Base-by-base conservation (phyloP, 2,797 vertebrate genomes). In the Distichodus sexfasciatus region DNA sequence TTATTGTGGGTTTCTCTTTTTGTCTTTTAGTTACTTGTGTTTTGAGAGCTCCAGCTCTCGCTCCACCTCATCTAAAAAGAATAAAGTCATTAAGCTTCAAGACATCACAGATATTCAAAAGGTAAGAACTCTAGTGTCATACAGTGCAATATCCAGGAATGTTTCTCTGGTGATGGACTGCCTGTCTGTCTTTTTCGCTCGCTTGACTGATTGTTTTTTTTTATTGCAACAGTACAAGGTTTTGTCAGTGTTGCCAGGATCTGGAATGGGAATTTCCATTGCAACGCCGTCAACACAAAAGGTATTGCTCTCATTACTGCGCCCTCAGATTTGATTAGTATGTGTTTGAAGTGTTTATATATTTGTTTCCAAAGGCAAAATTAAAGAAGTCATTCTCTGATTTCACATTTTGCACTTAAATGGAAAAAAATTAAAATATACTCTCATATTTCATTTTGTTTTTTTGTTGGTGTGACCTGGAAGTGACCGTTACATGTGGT, bases 241-340 rank as follows among this genome's bases (percentile, higher is more conserved):
- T 44, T 88, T 99, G 66, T 98, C 97, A 0, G 95, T 99, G 72
- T 91, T 99, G 26, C 97, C 97, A 1, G 97, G 97, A 67, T 98
- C 97, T 4, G 97, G 97, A 74, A 99, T 98, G 96, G 97, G 97
- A 23, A 99, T 99, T 76, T 94, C 97, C 1, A 94, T 99, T 69
- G 93, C 96, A 0, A 98, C 96, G 0, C 96, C 97, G 0, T 93
- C 92, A 38, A 98, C 97, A 6, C 94, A 94, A 79, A 99, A 99
- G 89, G 97, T 99, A 84, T n/a, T n/a, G n/a, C n/a, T n/a, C n/a
- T n/a, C n/a, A n/a, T n/a, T n/a, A n/a, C n/a, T n/a, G n/a, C n/a
- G n/a, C n/a, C n/a, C n/a, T n/a, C n/a, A n/a, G n/a, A n/a, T n/a
- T n/a, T n/a, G n/a, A n/a, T n/a, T n/a, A n/a, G n/a, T n/a, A n/a